Evolutionary conservation across 2,888 invertebrate genomes (phyloP).

Genomic region (Troides oblongomaculatus): DNA sequence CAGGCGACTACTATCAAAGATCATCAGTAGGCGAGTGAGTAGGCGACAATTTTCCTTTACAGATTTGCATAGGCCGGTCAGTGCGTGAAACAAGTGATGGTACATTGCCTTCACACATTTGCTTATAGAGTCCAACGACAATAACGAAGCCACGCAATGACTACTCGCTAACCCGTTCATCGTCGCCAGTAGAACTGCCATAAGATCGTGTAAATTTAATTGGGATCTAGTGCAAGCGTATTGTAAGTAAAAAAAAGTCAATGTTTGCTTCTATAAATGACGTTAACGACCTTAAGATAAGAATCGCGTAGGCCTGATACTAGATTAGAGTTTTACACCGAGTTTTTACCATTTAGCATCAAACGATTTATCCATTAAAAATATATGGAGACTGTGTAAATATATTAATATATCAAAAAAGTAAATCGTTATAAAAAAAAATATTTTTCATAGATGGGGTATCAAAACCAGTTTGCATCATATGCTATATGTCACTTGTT

Average conservation of each 20-base stretch:
- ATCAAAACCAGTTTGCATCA: not conserved
- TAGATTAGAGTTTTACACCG: not conserved
- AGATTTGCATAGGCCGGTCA: no score
- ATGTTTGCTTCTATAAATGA: not conserved
- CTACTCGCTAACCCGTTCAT: no score
- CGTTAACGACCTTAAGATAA: not conserved
- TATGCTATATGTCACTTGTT: slow-evolving; percentile 17
- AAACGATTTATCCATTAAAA: not conserved
- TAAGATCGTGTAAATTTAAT: no score
- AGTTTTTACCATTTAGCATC: no score
- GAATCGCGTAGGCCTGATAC: not conserved
- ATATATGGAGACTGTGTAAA: not conserved
- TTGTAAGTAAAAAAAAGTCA: not conserved
- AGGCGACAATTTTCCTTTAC: no score
- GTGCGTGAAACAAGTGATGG: no score
- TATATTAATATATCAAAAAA: not conserved
- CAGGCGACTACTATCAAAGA: no score
- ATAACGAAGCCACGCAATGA: no score
- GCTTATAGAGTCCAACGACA: no score
- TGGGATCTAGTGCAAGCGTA: not conserved
- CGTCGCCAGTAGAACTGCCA: no score
- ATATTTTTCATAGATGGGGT: not conserved
- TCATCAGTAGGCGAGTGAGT: no score
- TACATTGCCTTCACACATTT: no score
- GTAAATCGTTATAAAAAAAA: not conserved